Base-by-base conservation (phyloP, 1,140 invertebrate species). In the Sitophilus oryzae region DNA sequence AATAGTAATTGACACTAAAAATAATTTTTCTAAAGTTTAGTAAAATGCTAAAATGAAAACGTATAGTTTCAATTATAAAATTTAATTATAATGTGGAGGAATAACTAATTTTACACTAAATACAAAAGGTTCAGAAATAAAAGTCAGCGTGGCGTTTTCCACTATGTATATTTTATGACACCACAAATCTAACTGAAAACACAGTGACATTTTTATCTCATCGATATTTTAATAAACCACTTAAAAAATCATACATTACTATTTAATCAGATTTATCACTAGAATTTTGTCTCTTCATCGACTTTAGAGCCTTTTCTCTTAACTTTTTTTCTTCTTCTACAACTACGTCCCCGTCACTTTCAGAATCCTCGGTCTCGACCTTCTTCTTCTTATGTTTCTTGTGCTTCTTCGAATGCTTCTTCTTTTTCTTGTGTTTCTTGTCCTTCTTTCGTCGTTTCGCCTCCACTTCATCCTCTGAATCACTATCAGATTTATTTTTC, bases 311-410 rank as follows among this genome's bases (percentile, higher is more conserved):
- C 62, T 88, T 83, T 71, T 93, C 89, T n/a, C 91, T 78, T 57
- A 93, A 76, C 72, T 88, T 89, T 66, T 86, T 89, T 67, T 93
- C 90, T 74, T 91, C 88, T 64, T 93, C 89, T 64, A 82, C 83
- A 37, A 80, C 69, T 11, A 74, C 70, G 37, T 85, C 80, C 18
- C 74, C 74, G 56, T 82, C 80, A 64, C 76, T 78, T 50, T 81
- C 79, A 15, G 79, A 79, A 54, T 80, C 79, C 16, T 80, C 79
- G 25, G 77, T 78, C 36, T 80, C 80, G 6, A 76, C 78, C 61
- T 82, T 82, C 67, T 78, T 79, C 68, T 84, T 84, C 62, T 83
- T 83, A 59, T 81, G 79, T 64, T 84, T 84, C 51, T 81, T 76
- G 49, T 82, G 79, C 59, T 83, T 83, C 72, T 84, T 84, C 10